Percentiles rank a stretch among this genome's conserved stretches.
These are phyloP conservation scores for Sphenodon punctatus DNA, from an alignment of 2,797 vertebrate genomes.

Conservation along the genomic window DNA sequence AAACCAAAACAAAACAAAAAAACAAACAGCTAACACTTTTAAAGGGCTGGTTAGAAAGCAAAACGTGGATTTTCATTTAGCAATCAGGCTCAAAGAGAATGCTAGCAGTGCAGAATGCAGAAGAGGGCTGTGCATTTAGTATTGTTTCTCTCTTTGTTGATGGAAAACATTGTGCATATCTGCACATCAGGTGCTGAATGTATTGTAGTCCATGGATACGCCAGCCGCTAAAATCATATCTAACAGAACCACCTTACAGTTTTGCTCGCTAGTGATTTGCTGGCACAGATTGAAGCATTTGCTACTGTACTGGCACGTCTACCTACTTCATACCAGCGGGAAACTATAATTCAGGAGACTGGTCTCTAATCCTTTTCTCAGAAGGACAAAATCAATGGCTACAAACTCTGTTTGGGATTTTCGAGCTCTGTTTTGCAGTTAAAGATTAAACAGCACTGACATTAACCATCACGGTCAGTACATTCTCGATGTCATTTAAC, in stretches of 20 bases:
- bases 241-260: constrained; percentile 23
- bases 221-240: not conserved
- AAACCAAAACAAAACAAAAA: too few species aligned
- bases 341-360: not conserved
- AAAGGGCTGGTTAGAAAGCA: too few species aligned
- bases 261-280: constrained; percentile 15
- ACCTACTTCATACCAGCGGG: constrained; percentile 27
- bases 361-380: not conserved
- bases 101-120: constrained; percentile 12
- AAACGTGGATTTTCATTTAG: too few species aligned
- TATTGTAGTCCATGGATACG: constrained; percentile 2
- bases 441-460: constrained; percentile 43
- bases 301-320: constrained; percentile 4
- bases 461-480: constrained; percentile 16
- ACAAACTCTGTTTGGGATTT: not conserved
- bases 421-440: not conserved
- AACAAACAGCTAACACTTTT: too few species aligned
- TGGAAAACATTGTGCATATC: constrained; percentile 11
- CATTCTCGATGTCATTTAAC: constrained; percentile 16
- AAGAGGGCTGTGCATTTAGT: constrained; percentile 21
- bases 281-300: constrained; percentile 42
- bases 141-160: constrained; percentile 11
- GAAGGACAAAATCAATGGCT: not conserved
- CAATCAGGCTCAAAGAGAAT: constrained; percentile 57
- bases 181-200: not conserved